Conservation (phyloP, 1,140 invertebrate genomes). For the Adoxophyes honmai region DNA sequence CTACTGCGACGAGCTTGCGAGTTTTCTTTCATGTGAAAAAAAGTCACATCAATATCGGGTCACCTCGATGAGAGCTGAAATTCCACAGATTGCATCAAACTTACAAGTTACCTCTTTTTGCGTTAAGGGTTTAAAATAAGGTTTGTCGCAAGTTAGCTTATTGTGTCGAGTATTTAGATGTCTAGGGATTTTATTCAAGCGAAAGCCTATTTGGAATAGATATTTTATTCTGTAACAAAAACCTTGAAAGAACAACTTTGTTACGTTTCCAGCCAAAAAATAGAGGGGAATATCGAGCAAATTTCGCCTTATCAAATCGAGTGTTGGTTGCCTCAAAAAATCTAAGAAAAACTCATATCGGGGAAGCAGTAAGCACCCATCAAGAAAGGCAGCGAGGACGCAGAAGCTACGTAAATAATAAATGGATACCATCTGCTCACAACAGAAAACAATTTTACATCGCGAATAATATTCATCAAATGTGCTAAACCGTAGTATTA, state of each 20-base stretch:
- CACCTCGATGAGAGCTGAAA: too few species aligned
- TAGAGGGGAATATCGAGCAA: not conserved
- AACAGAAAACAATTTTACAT: not conserved
- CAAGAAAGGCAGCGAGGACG: not conserved
- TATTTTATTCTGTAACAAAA: not conserved
- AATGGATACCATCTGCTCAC: constrained; percentile 4
- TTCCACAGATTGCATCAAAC: too few species aligned
- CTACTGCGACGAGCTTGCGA: too few species aligned
- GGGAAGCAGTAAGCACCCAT: not conserved
- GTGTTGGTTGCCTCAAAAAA: not conserved
- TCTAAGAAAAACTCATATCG: constrained; percentile 10
- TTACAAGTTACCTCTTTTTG: too few species aligned
- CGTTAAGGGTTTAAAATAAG: too few species aligned
- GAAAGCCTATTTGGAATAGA: not conserved
- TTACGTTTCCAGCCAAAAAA: not conserved
- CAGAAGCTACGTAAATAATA: not conserved
- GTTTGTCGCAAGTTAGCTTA: too few species aligned
- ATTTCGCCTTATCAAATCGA: not conserved
- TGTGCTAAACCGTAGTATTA: not conserved
- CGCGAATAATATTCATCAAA: not conserved
- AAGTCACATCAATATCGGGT: too few species aligned
- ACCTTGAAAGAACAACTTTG: too few species aligned
- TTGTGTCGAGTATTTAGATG: too few species aligned
- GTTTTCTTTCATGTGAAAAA: too few species aligned
- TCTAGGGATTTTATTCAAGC: too few species aligned